phyloP scores from a whole-genome alignment of 1,140 invertebrate species.

The Cotesia glomerata region DNA sequence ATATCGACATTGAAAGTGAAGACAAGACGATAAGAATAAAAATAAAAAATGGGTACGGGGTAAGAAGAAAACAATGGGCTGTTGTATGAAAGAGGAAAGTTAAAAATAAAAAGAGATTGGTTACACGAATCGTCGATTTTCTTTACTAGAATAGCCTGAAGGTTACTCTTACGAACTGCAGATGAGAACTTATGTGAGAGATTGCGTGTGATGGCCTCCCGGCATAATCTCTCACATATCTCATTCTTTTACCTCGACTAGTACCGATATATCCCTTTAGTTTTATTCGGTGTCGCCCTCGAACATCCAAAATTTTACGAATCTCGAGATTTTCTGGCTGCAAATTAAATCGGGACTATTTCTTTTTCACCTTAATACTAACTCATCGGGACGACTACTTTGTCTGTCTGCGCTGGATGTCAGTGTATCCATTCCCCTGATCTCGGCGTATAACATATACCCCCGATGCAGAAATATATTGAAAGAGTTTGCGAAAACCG shows the following conservation, averaged over 20 bases:
- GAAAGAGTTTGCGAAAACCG: neutral
- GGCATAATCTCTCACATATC: conserved; percentile 12
- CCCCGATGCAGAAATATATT: neutral
- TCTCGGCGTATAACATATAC: neutral
- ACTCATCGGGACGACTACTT: no score
- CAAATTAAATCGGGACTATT: neutral
- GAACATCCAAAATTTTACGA: neutral
- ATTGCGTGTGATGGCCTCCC: conserved; percentile 21
- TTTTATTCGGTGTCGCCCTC: no score
- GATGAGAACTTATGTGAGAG: conserved; percentile 20
- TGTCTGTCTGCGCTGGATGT: no score
- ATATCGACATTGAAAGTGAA: neutral
- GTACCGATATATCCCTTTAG: no score
- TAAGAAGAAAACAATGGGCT: neutral
- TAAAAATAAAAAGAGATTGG: neutral
- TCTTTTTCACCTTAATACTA: neutral
- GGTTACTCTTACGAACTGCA: conserved; percentile 3
- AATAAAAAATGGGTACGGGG: neutral
- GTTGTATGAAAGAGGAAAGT: neutral
- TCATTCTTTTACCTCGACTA: neutral
- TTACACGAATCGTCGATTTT: conserved; percentile 23
- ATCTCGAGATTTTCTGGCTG: conserved; percentile 1
- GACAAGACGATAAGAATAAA: neutral
- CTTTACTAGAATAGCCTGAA: neutral
- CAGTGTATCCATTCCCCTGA: neutral